A percentile compares a stretch with the other conserved stretches of the same genome.
These are phyloP conservation scores for Semotilus atromaculatus DNA, from an alignment of 2,797 vertebrate species.

Conservation along the genomic window DNA sequence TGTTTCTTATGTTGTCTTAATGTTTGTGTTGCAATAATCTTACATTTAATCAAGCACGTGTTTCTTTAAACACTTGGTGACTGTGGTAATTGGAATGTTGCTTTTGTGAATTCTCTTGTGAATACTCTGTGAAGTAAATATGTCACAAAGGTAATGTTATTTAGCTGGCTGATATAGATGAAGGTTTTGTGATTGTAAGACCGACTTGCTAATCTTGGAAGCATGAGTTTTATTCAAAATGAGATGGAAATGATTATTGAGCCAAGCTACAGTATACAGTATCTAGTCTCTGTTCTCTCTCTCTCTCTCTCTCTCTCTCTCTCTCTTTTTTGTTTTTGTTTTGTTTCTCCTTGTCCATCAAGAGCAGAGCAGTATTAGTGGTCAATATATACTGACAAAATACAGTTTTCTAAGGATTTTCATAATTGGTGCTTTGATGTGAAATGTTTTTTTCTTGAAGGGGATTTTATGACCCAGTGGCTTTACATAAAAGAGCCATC, in stretches of 20 bases:
- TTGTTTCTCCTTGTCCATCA: not conserved
- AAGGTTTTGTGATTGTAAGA: not conserved
- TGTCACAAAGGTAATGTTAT: not conserved
- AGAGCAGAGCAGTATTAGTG: not conserved
- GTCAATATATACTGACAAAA: constrained; percentile 7
- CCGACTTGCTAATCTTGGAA: not conserved
- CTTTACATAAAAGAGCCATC: constrained; percentile 58
- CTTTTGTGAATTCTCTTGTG: not conserved
- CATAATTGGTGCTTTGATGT: not conserved
- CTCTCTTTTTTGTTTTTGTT: too few species aligned
- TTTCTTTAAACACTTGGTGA: not conserved
- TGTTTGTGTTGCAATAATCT: not conserved
- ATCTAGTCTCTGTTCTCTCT: not conserved
- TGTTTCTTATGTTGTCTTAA: too few species aligned
- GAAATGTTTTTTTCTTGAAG: constrained; percentile 14
- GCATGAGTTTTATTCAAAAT: not conserved
- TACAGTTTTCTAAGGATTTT: constrained; percentile 25
- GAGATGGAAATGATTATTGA: not conserved
- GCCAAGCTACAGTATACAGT: too few species aligned
- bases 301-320: not conserved
- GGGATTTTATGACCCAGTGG: constrained; percentile 46
- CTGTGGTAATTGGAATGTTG: not conserved
- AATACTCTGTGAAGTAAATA: not conserved
- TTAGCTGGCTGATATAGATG: not conserved
- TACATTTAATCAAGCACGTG: not conserved